phyloP scores from a whole-genome alignment of 2,113 vertebrate genomes.

The Scalopus aquaticus region DNA sequence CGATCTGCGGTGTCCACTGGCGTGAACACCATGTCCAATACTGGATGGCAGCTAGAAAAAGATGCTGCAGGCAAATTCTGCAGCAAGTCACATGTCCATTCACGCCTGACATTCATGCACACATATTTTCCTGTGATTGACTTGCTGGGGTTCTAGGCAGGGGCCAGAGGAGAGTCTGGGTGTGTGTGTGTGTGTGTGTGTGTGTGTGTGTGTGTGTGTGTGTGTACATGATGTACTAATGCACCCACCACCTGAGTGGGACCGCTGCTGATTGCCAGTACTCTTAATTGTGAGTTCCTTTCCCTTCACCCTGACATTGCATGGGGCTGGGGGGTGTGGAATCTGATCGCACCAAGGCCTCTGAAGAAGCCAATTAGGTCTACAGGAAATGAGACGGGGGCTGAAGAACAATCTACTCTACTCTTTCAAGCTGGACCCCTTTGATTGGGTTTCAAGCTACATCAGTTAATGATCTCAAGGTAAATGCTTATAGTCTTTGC shows the following conservation, averaged over 20 bases:
- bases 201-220: not conserved
- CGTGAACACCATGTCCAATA: slow-evolving; percentile 7
- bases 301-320: not conserved
- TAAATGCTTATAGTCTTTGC: not conserved
- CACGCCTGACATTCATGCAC: not conserved
- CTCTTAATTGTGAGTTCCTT: not conserved
- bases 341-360: not conserved
- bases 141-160: slow-evolving; percentile 33
- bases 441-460: not conserved
- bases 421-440: slow-evolving; percentile 15
- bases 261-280: not conserved
- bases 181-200: no score
- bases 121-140: slow-evolving; percentile 43
- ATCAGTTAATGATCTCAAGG: slow-evolving; percentile 23
- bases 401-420: not conserved
- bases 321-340: not conserved
- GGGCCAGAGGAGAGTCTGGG: not conserved
- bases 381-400: not conserved
- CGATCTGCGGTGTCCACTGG: slow-evolving; percentile 66
- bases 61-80: slow-evolving; percentile 7
- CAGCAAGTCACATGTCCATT: slow-evolving; percentile 26
- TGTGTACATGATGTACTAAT: not conserved
- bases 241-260: not conserved
- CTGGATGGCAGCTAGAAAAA: slow-evolving; percentile 37
- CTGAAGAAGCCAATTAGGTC: not conserved